Base-by-base conservation (phyloP, 2,797 vertebrate species). In the Notoglanidium macrostoma region DNA sequence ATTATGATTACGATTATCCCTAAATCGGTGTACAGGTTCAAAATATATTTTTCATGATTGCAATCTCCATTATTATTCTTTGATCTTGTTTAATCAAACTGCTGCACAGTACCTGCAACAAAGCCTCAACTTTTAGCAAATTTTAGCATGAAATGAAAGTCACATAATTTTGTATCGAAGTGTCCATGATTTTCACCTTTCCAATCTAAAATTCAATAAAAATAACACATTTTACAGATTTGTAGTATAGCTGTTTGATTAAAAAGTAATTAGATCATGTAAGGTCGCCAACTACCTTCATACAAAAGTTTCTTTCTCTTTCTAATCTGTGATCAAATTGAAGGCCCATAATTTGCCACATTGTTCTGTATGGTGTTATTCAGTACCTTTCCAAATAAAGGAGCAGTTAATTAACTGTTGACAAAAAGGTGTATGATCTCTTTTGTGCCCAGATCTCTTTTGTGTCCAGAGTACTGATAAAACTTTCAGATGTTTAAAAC, bases 351-450 rank as follows among this genome's bases (percentile, higher is more conserved):
- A 89, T 89, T 88, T 87, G 32, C 87, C 85, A 78, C 82, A 89
- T 65, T 89, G 59, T 90, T 87, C 86, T 77, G 81, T 91, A 88
- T 89, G 84, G 86, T 91, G 88, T 87, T 90, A 87, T 77, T 83
- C 88, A 85, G 74, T 89, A 88, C 76, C 87, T 91, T 91, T 91
- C 78, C 88, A 89, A 91, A 90, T 91, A 89, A 91, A 91, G 74
- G 85, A 89, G 74, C 84, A 84, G 89, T 89, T 87, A 72, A 84
- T 81, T 88, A 68, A 89, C 85, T 89, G 88, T 79, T 85, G 83
- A 84, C 19, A 85, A 51, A 72, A 44, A 44, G 19, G n/a, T 74
- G 21, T 51, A 79, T 89, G 85, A 85, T 88, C 72, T 86, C 59
- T 63, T 87, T 54, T 83, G 81, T 74, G 57, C 85, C 26, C 55